These are phyloP conservation scores for Metopolophium dirhodum DNA, from an alignment of 1,140 invertebrate species.

Conservation along the genomic window DNA sequence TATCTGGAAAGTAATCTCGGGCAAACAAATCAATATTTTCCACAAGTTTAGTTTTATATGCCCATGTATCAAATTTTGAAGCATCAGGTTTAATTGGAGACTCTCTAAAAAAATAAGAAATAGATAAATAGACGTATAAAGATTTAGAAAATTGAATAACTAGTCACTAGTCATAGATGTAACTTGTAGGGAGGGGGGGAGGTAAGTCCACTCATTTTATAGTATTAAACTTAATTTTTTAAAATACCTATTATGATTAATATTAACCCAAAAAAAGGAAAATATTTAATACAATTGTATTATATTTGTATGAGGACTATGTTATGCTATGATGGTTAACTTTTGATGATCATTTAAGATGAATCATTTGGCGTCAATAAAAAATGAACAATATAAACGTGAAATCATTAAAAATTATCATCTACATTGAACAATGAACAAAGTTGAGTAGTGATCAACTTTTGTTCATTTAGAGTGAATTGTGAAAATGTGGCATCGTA, in stretches of 20 bases:
- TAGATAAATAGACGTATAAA: neutral
- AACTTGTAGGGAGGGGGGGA: neutral
- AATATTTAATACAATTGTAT: neutral
- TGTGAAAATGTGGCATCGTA: neutral
- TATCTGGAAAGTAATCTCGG: conserved; percentile 29
- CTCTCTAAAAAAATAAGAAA: conserved; percentile 33
- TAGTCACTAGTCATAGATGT: neutral
- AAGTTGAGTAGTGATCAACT: neutral
- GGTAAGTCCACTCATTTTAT: neutral
- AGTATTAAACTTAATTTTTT: neutral
- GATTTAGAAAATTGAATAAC: neutral
- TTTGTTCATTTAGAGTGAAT: neutral
- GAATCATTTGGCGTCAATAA: neutral
- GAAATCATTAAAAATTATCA: neutral
- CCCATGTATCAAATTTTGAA: conserved; percentile 27
- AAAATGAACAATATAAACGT: neutral
- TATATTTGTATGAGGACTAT: neutral
- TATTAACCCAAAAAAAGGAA: neutral
- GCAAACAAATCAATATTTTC: conserved; percentile 39
- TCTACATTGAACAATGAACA: neutral
- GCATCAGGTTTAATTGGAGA: conserved; percentile 32
- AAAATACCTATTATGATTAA: neutral
- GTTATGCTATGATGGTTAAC: neutral
- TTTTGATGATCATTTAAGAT: neutral
- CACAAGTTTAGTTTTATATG: conserved; percentile 43